These are phyloP conservation scores for Dicrostonyx torquatus DNA, from an alignment of 2,797 vertebrate genomes.

Conservation along the genomic window DNA sequence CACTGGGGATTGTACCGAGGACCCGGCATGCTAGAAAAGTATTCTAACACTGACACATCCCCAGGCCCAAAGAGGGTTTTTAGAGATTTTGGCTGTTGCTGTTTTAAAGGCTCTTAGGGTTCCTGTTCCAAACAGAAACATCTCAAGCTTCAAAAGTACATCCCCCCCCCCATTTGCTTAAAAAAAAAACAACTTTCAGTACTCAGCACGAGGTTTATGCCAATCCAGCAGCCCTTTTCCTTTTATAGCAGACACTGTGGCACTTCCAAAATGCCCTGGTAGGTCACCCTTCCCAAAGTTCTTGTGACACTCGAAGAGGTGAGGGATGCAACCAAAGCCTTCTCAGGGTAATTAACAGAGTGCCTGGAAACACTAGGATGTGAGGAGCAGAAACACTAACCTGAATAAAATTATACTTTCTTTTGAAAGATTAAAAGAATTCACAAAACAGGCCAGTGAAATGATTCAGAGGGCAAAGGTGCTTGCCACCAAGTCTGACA, in stretches of 20 bases:
- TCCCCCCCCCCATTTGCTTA: not conserved
- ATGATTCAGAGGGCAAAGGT: not conserved
- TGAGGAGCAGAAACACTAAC: not conserved
- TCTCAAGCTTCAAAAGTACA: not conserved
- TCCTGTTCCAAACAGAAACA: not conserved
- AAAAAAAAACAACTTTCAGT: not conserved
- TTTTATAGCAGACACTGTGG: not conserved
- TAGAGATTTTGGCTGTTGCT: not conserved
- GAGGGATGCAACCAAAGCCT: not conserved
- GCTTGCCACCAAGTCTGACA: too few relatives aligned
- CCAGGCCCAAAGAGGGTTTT: not conserved
- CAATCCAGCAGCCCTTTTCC: not conserved
- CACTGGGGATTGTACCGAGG: not conserved
- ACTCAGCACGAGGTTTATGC: not conserved
- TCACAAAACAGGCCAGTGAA: not conserved
- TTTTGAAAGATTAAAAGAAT: conserved; percentile 12
- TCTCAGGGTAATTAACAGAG: not conserved
- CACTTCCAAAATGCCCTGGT: not conserved
- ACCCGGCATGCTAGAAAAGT: not conserved
- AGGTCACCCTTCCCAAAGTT: not conserved
- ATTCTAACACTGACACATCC: not conserved
- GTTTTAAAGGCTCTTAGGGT: conserved; percentile 20
- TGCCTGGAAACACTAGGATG: not conserved
- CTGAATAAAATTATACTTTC: not conserved
- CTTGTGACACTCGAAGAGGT: not conserved